Evolutionary conservation across 2,888 invertebrate genomes (phyloP).

Genomic region (Dryadula phaetusa): DNA sequence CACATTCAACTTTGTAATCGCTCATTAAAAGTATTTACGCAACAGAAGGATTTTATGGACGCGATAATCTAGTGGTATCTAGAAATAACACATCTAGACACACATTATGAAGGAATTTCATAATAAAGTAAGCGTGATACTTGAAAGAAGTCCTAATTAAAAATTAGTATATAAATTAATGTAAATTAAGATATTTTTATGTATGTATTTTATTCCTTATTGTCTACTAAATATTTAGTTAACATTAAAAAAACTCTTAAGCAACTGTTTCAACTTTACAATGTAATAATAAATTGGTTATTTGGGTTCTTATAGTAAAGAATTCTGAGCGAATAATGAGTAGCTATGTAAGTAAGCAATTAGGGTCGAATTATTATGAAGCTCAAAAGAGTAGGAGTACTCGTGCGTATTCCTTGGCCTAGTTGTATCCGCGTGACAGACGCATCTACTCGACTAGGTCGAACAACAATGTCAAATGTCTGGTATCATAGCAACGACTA

Average conservation of each 20-base stretch:
- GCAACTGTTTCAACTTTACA: background rate
- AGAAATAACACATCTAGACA: background rate
- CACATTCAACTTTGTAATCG: constrained; percentile 54
- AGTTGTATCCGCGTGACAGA: constrained; percentile 69
- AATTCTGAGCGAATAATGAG: constrained; percentile 16
- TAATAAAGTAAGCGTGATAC: too few relatives aligned
- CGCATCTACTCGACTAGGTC: constrained; percentile 56
- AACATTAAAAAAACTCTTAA: background rate
- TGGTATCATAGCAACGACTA: constrained; percentile 43
- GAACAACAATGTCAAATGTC: constrained; percentile 51
- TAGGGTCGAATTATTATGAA: constrained; percentile 30
- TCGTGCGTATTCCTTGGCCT: constrained; percentile 70
- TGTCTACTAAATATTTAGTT: background rate
- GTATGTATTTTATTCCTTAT: too few relatives aligned
- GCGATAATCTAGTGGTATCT: background rate
- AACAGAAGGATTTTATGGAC: constrained; percentile 27
- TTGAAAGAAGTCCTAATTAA: too few relatives aligned
- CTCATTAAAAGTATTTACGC: constrained; percentile 42
- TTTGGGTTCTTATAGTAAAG: background rate
- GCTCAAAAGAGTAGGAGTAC: constrained; percentile 61
- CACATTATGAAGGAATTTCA: background rate
- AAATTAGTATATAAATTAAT: too few relatives aligned
- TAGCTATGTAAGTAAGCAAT: constrained; percentile 23
- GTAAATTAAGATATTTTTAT: too few relatives aligned
- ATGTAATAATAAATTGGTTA: background rate